Base-by-base conservation (phyloP, 2,797 vertebrate species). In the Loris lydekkerianus region DNA sequence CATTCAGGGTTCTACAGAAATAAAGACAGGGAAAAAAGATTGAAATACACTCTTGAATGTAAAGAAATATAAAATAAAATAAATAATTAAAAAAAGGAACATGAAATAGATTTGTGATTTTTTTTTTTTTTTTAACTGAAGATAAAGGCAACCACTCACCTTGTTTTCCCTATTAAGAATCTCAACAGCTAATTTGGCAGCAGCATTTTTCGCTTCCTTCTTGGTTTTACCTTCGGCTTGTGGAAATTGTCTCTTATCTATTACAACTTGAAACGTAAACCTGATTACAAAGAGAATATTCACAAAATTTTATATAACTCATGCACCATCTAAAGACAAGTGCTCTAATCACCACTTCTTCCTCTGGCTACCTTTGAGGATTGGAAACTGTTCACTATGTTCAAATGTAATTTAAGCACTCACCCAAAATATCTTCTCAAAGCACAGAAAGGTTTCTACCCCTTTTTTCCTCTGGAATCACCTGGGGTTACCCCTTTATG, bases 161-260 rank as follows among this genome's bases (percentile, higher is more conserved):
- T 96, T 65, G 2, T 34, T 97, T 97, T 84, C 14, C 18, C 76
- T 0, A 3, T 58, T 0, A 97, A 98, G 97, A 1, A 65, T 94
- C 21, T 97, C 31, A 67, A 98, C 63, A 0, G 98, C 83, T 10
- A 82, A 14, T 91, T 78, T 82, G 92, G 98, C 98, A 40, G 98
- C 98, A 46, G 1, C 23, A 67, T 97, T 97, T 97, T 0, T 98
- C 70, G 98, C 98, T 14, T 97, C 97, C 85, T 97, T 98, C 95
- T 98, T 98, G 83, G 40, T 84, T 98, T 46, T 98, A 58, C 97
- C 98, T 92, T 77, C 94, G 6, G 96, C 98, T 83, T 0, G 2
- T 70, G 97, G 96, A 83, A 98, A 98, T 65, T 72, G 0, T 89
- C 0, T 31, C 0, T 0, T 0, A 0, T 80, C 2, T 95, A 98